Evolutionary conservation across 1,140 invertebrate genomes (phyloP), one percentile per base, ranked within the genome.

Genomic region (Heliconius nattereri): DNA sequence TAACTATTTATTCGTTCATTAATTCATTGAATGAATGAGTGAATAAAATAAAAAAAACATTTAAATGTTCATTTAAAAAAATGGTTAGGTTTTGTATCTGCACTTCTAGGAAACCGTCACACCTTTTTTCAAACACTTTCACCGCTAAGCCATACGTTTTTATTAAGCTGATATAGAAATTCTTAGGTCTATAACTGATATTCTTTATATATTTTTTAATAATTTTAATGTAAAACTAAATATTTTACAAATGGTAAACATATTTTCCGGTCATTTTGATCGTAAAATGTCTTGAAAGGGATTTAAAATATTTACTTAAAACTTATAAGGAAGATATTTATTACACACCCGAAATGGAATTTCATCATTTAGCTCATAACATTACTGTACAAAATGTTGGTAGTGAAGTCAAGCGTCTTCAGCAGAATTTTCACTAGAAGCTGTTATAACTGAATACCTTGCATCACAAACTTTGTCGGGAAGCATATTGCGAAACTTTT

Each of bases 401-500:
- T 49, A 76, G 57, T 71, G 6, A 76, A 70, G 75, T 49, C 66
- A 76, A 76, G 35, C 57, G 60, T 70, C 66, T 70, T 70, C 23
- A 66, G 37, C 37, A 76, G 37, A 35, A 76, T 76, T 45, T 76
- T 76, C 60, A 37, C 7, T 72, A 40, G 29, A 72, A 72, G 40
- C 37, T 71, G 82, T 85, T 88, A 83, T 88, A 85, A 85, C 81
- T 81, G 76, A 87, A 85, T 86, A 85, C 84, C 84, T 80, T 86
- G 86, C 83, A 86, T 84, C 83, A 75, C 66, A 81, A 87, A 87
- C 83, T 84, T 84, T 26, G 81, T 73, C 75, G 29, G 71, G 78
- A 73, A 83, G 80, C 86, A 86, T 90, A 90, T 90, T 90, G 84
- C 82, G 77, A 86, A 90, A 90, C 86, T 90, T 90, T 87, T 85